Conservation (phyloP, 2,113 vertebrate genomes). For the Parus major region DNA sequence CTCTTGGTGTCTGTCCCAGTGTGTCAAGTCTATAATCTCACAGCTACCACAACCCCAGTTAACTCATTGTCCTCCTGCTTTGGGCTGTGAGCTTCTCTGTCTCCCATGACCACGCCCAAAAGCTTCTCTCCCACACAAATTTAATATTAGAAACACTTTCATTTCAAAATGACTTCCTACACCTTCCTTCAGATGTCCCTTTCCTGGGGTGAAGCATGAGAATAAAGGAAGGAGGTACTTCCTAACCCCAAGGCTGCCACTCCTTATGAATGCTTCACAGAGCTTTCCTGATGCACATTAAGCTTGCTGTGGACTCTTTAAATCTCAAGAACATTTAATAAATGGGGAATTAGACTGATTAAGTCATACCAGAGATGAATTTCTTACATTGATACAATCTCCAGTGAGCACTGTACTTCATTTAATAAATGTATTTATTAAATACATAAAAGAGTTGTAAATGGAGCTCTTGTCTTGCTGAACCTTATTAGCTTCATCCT, state of each 20-base stretch:
- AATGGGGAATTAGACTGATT: slow-evolving; percentile 53
- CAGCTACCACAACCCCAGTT: not conserved
- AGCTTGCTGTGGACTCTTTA: slow-evolving; percentile 38
- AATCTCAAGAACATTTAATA: slow-evolving; percentile 64
- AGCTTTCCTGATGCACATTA: slow-evolving; percentile 35
- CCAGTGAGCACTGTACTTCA: slow-evolving; percentile 51
- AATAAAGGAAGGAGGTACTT: not conserved
- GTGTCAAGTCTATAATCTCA: not conserved
- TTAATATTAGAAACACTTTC: not conserved
- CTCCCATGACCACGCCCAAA: not conserved
- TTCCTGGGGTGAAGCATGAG: not conserved
- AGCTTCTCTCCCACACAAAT: not conserved
- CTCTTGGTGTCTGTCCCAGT: not conserved
- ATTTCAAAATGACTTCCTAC: not conserved
- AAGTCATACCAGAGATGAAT: slow-evolving; percentile 54
- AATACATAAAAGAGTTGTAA: slow-evolving; percentile 68
- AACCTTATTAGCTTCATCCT: slow-evolving; percentile 53
- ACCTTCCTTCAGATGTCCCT: not conserved
- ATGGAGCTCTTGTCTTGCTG: slow-evolving; percentile 54
- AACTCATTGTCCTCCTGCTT: not conserved
- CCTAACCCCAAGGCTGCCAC: not conserved
- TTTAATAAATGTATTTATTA: slow-evolving; percentile 76
- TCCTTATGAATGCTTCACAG: not conserved
- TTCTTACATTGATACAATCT: slow-evolving; percentile 51
- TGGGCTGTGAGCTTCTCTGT: not conserved